Base-by-base conservation (phyloP, 1,140 invertebrate species). In the Diploscapter pachys region DNA sequence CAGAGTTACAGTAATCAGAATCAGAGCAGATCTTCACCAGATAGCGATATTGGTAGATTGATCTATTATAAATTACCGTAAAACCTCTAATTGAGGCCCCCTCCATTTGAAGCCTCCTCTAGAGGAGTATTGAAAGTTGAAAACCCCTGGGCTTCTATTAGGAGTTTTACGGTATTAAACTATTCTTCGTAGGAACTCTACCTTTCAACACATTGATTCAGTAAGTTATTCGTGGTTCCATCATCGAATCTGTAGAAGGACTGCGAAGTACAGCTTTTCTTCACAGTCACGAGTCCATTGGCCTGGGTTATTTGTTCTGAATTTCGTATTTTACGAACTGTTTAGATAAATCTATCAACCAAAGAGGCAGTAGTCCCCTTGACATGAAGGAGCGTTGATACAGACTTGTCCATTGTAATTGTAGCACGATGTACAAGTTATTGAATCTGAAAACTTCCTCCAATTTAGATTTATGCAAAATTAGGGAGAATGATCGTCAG, bases 331-430 rank as follows among this genome's bases (percentile, higher is more conserved):
- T 65, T 31, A 31, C 66, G 9, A 6, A 68, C 11, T 48, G 11
- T 5, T 68, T 11, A 31, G 6, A 52, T n/a, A 68, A 9, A 55
- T 68, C 51, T 9, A 54, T 48, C n/a, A 55, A 68, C 66, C 66
- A 9, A 68, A 53, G 9, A 68, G 66, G 57, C 66, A 68, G 66
- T 68, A 68, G 66, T 68, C 56, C 6, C 66, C 66, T 5, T 52
- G 9, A 48, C 66, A 68, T n/a, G 53, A 52, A n/a, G 9, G 49
- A 6, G 51, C 66, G 48, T 50, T 68, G 48, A 68, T 55, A 48
- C 66, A 68, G 52, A 68, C 66, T 48, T 52, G 66, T 52, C 66
- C 66, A 52, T 68, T 68, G 66, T 68, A 68, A 55, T 68, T 68
- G 66, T 55, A 68, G 66, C 66, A 68, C 66, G 53, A 55, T 8